These are phyloP conservation scores for Drosophila sturtevanti DNA, from an alignment of 1,140 invertebrate species.

Conservation along the genomic window DNA sequence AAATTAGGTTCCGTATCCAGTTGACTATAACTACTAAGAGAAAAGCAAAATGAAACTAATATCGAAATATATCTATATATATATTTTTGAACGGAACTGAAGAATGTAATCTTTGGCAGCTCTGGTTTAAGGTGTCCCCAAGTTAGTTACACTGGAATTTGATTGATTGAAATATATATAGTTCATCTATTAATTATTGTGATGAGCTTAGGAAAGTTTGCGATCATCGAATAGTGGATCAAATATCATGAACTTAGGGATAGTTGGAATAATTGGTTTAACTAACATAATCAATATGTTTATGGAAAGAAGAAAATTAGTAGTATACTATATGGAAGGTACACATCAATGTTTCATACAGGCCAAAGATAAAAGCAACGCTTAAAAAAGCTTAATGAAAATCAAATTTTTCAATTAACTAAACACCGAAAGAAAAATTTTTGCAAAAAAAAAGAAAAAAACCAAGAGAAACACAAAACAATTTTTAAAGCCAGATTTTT, in stretches of 20 bases:
- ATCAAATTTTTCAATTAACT: slow-evolving; percentile 9
- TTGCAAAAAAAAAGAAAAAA: slow-evolving; percentile 14
- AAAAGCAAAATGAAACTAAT: too few relatives aligned
- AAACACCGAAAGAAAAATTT: not conserved
- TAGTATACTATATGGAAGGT: not conserved
- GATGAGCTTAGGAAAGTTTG: not conserved
- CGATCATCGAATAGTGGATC: not conserved
- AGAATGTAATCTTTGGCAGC: not conserved
- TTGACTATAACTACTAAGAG: too few relatives aligned
- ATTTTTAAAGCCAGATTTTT: slow-evolving; percentile 73
- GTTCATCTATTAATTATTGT: not conserved
- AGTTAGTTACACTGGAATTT: not conserved
- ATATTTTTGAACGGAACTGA: too few relatives aligned
- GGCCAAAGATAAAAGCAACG: slow-evolving; percentile 4
- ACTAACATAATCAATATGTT: not conserved
- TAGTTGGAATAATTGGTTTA: not conserved
- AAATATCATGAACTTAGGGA: not conserved
- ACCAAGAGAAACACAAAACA: slow-evolving; percentile 48
- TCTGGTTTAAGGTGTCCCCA: not conserved
- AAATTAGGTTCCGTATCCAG: too few relatives aligned
- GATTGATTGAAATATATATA: not conserved
- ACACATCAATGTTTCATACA: slow-evolving; percentile 2
- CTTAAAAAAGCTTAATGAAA: not conserved
- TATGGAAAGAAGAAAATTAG: not conserved
- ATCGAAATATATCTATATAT: too few relatives aligned